Base-by-base conservation (phyloP, 2,888 invertebrate species). In the Lissonota sp. region DNA sequence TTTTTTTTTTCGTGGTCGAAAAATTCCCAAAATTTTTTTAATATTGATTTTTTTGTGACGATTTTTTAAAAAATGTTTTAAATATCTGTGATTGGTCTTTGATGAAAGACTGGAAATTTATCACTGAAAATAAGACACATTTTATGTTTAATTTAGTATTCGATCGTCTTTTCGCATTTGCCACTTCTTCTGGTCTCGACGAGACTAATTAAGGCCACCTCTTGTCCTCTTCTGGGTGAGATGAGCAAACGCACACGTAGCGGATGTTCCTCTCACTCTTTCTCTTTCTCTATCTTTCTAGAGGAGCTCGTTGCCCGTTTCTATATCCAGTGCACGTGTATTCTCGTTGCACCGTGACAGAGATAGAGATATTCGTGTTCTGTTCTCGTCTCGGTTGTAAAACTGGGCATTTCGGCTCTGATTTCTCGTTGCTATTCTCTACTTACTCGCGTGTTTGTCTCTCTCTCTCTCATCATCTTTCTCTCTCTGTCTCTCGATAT, bases 201-300 rank as follows among this genome's bases (percentile, higher is more conserved):
- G 78, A 82, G 71, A 78, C 81, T 82, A 82, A 82, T 82, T 82
- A 79, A 82, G 81, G 81, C 81, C 78, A 71, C 78, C 62, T 75
- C 66, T 78, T 82, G 62, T 64, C 14, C 7, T 46, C 53, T 77
- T 69, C 76, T 80, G 76, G n/a, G 80, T 72, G 69, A 66, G 71
- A 66, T 77, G 72, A 62, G 62, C 55, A 73, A 69, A 73, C 60
- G 74, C 74, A 70, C 51, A n/a, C 66, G 74, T 66, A 49, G 58
- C 46, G 51, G 14, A 6, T 51, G 51, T 51, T n/a, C 14, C 14
- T 51, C 14, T 51, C n/a, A n/a, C n/a, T n/a, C n/a, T n/a, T n/a
- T n/a, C n/a, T n/a, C n/a, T n/a, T n/a, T n/a, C n/a, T n/a, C n/a
- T n/a, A n/a, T n/a, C n/a, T n/a, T n/a, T n/a, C n/a, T n/a, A n/a